phyloP scores from a whole-genome alignment of 2,113 vertebrate species.

The Artemisiospiza belli region DNA sequence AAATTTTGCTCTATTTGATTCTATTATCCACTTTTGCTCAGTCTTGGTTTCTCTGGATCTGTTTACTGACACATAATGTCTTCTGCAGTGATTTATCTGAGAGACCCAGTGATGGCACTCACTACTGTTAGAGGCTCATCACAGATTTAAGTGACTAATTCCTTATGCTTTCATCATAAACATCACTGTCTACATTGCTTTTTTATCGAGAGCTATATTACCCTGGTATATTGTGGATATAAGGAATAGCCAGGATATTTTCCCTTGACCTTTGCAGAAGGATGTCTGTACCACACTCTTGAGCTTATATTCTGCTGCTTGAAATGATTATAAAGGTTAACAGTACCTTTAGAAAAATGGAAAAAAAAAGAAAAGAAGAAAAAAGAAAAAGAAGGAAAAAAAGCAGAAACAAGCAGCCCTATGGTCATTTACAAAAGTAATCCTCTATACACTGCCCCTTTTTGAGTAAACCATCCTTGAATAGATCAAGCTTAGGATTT shows the following conservation, averaged over 20 bases:
- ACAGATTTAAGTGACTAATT: background rate
- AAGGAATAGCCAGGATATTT: background rate
- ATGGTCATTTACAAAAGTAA: background rate
- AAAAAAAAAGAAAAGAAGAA: no score
- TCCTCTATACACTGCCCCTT: background rate
- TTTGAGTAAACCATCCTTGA: background rate
- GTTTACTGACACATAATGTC: background rate
- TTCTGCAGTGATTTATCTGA: background rate
- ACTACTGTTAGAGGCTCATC: background rate
- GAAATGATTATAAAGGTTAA: background rate
- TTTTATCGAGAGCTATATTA: background rate
- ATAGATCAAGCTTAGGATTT: background rate
- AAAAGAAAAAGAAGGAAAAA: background rate
- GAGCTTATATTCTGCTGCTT: background rate
- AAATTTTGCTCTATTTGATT: background rate
- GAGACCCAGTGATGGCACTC: background rate
- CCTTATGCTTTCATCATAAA: background rate
- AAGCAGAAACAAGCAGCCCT: fast-evolving
- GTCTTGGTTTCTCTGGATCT: background rate
- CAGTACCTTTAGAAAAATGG: background rate
- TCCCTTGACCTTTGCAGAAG: background rate
- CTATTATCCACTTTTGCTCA: background rate
- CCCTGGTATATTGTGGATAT: background rate
- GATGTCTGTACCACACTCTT: background rate
- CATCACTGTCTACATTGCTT: background rate